Percentiles rank a stretch among this genome's conserved stretches.
These are phyloP conservation scores for Trichechus manatus DNA, from an alignment of 2,113 vertebrate species.

Conservation along the genomic window DNA sequence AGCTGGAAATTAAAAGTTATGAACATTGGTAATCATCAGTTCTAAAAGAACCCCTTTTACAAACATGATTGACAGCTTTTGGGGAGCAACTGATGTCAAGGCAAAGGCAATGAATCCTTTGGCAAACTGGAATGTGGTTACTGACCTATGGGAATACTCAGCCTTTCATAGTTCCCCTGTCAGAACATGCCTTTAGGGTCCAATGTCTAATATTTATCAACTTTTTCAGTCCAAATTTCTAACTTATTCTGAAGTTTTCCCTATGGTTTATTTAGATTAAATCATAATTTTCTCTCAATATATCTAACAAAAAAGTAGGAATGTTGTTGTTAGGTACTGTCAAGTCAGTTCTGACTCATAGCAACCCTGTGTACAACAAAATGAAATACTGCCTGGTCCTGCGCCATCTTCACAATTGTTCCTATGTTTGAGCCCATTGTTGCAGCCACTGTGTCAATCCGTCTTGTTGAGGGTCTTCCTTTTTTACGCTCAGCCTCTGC, in stretches of 20 bases:
- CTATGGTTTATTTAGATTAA: conserved; percentile 32
- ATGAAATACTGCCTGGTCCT: not conserved
- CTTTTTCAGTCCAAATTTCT: not conserved
- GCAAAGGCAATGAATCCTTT: conserved; percentile 5
- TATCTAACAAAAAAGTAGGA: not conserved
- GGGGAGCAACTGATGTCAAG: conserved; percentile 36
- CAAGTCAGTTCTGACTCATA: not conserved
- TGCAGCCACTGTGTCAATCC: not conserved
- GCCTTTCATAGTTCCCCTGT: not conserved
- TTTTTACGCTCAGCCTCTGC: not conserved
- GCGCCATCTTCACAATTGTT: not conserved
- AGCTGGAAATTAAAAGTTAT: conserved; percentile 70
- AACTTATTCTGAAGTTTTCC: not conserved
- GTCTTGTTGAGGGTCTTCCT: not conserved
- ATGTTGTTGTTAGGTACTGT: not conserved
- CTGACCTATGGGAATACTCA: not conserved
- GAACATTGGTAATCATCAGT: conserved; percentile 55
- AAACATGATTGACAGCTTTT: not conserved
- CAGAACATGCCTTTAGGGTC: not conserved
- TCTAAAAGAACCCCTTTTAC: conserved; percentile 57
- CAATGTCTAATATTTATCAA: not conserved
- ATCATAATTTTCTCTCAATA: conserved; percentile 27
- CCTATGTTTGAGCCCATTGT: not conserved
- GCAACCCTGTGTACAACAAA: not conserved
- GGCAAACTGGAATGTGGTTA: conserved; percentile 42